Evolutionary conservation across 1,140 invertebrate species (phyloP).

Genomic region (Macrotrachela quadricornifera): DNA sequence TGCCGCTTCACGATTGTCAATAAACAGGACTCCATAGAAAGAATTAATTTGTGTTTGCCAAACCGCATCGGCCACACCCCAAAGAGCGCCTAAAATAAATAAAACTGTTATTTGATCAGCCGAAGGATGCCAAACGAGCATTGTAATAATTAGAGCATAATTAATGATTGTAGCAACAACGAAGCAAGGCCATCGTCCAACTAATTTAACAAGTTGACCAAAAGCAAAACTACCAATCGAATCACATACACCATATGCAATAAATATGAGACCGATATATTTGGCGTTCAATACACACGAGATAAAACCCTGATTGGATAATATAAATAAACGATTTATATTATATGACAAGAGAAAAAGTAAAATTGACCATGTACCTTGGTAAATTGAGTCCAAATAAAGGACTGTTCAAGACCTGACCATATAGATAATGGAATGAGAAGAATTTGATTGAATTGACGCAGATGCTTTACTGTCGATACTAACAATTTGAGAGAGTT

Average conservation of each 20-base stretch:
- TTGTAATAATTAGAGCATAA: slow-evolving; percentile 13
- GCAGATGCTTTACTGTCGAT: slow-evolving; percentile 63
- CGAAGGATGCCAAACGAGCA: slow-evolving; percentile 49
- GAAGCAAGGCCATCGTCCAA: slow-evolving; percentile 64
- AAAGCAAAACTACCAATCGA: slow-evolving; percentile 65
- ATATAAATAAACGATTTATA: no score
- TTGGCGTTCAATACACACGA: slow-evolving; percentile 14
- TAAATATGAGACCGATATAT: slow-evolving; percentile 78
- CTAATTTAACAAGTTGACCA: slow-evolving; percentile 70
- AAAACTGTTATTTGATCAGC: slow-evolving; percentile 52
- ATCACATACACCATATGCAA: slow-evolving; percentile 74
- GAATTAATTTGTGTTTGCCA: slow-evolving; percentile 84
- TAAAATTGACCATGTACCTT: slow-evolving; percentile 41
- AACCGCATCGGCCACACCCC: slow-evolving; percentile 74
- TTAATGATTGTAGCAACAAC: slow-evolving; percentile 37
- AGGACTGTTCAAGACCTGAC: slow-evolving; percentile 89
- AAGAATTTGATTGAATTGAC: slow-evolving; percentile 51
- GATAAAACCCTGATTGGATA: no score
- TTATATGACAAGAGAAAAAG: not conserved
- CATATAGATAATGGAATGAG: slow-evolving; percentile 81
- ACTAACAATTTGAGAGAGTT: slow-evolving; percentile 47
- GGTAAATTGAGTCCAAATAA: slow-evolving; percentile 77
- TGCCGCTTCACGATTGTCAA: slow-evolving; percentile 71
- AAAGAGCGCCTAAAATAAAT: slow-evolving; percentile 63
- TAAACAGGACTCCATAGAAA: slow-evolving; percentile 68